Conservation (phyloP, 35 echinoderm and acorn worm genomes). For the Eucidaris tribuloides region DNA sequence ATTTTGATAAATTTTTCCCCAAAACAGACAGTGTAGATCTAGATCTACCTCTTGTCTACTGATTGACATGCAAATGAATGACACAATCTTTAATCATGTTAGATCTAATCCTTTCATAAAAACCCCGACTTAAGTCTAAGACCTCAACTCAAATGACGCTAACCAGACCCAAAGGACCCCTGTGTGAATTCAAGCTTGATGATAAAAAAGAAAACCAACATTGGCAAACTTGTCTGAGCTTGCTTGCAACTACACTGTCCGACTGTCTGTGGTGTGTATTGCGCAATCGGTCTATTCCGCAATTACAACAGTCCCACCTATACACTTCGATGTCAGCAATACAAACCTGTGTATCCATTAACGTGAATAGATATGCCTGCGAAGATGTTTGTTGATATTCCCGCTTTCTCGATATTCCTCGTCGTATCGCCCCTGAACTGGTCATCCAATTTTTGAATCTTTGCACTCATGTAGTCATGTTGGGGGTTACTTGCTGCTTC, state of each 20-base stretch:
- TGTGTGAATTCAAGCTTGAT: background rate
- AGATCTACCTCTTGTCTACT: no score
- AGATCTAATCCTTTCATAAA: no score
- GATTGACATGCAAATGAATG: no score
- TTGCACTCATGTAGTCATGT: slow-evolving; percentile 88
- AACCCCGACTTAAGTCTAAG: no score
- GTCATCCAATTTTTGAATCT: slow-evolving; percentile 78
- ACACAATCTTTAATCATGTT: no score
- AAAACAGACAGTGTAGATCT: no score
- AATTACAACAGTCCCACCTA: background rate
- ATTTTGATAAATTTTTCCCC: no score
- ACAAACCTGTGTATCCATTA: slow-evolving; percentile 91
- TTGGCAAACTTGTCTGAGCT: background rate
- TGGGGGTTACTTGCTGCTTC: background rate
- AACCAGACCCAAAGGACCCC: background rate
- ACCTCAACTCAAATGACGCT: no score
- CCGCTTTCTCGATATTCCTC: slow-evolving; percentile 37
- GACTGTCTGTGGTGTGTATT: background rate
- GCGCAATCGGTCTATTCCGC: background rate
- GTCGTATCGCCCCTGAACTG: slow-evolving; percentile 64
- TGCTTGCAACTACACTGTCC: background rate
- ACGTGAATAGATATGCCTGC: slow-evolving; percentile 76
- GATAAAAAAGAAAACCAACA: background rate
- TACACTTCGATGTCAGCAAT: background rate
- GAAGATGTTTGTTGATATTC: slow-evolving; percentile 71